Evolutionary conservation across 2,113 vertebrate genomes (phyloP), one percentile per base, ranked within the genome.

Genomic region (Epinephelus cyanopodus): DNA sequence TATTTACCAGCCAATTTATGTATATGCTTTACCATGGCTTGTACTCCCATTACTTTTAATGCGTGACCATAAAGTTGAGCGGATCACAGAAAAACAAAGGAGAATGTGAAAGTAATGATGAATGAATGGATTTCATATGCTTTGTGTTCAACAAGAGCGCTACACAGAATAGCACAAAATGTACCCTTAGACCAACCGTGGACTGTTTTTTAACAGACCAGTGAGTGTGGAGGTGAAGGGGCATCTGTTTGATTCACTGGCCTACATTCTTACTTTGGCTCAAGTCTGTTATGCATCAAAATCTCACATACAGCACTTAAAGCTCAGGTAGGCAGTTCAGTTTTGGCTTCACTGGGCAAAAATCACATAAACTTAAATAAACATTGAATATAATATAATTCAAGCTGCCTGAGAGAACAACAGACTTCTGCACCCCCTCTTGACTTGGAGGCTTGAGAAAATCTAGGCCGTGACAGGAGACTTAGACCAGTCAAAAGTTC

Each of bases 31-130:
- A 71, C 56, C 19, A 21, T 4, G 10, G 68, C 23, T 62, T 1
- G 2, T 17, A 53, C 50, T 23, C 37, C 45, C 19, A 62, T 72
- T 75, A 54, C 66, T 64, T 73, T 66, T 71, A 27, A 77, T 42
- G 29, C 5, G 1, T 13, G 19, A 25, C 56, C 23, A 57, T 67
- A 52, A 79, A 82, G 23, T 54, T 8, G 63, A 47, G n/a, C 15
- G 45, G 53, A 62, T 68, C 4, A 6, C 18, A 54, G 21, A 52
- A 42, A 67, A 65, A 37, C 25, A 21, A 78, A 78, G 23, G 12
- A 67, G 5, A 70, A 48, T 27, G 8, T 67, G 3, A 42, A 79
- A 6, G 19, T 8, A 57, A 9, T 11, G 4, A n/a, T n/a, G n/a
- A n/a, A n/a, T n/a, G n/a, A n/a, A 56, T 47, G 33, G 18, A 73